Base-by-base conservation (phyloP, 2,113 vertebrate genomes). In the Stegastes partitus region DNA sequence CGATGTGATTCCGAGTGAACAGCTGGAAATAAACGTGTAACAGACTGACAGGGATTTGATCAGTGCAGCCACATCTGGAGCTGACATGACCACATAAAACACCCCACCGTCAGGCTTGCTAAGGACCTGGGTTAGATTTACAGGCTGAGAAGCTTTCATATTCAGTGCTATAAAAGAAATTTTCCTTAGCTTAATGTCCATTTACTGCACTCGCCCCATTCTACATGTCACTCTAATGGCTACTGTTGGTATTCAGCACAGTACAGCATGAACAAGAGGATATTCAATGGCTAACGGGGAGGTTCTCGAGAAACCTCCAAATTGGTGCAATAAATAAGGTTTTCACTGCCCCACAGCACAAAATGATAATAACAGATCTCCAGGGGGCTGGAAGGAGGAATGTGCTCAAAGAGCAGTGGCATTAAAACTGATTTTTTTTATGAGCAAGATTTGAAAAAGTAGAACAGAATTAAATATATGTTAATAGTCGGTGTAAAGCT, bases 241-340 rank as follows among this genome's bases (percentile, higher is more conserved):
- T 9, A 10, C 39, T 23, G 21, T 51, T 50, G 18, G 19, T 50
- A n/a, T 50, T 50, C 47, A 18, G 10, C 19, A 50, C 47, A 50
- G 6, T 50, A 21, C 47, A 50, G 6, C 47, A 21, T 3, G 7
- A 50, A 39, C 37, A 56, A 21, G 42, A 34, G 19, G 45, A 56
- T 53, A 22, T 66, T 70, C 45, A 25, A 53, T 34, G 69, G 57
- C 42, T 25, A 49, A 2, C 37, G 47, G 19, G 47, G 18, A 50
- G n/a, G 31, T 31, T 56, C 57, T 42, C 22, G 42, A 74, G 18
- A 74, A 56, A 47, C 16, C 37, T 44, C 21, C 26, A 58, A 70
- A 65, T 59, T 39, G 34, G 23, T 74, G 73, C 72, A 67, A 63
- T 80, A 77, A 83, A 80, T 63, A 49, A 26, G 25, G 49, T 31